These are phyloP conservation scores for Alectura lathami DNA, from an alignment of 2,113 vertebrate genomes.

Conservation along the genomic window DNA sequence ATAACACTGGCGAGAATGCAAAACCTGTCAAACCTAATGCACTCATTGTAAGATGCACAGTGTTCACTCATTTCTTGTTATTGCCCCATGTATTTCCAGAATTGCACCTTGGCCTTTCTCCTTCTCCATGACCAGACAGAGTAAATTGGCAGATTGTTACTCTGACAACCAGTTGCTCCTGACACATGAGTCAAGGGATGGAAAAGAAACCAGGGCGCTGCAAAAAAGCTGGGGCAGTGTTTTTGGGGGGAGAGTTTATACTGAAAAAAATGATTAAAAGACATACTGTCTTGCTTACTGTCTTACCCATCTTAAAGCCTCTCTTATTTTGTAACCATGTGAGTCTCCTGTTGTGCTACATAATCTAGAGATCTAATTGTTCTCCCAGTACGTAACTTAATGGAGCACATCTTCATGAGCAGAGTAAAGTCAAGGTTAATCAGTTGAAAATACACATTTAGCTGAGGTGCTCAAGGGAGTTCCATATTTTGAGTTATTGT, in stretches of 20 bases:
- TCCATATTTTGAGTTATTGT: background rate
- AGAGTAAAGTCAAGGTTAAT: background rate
- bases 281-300: background rate
- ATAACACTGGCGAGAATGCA: slow-evolving; percentile 30
- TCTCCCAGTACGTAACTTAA: background rate
- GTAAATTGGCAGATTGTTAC: background rate
- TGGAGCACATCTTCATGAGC: background rate
- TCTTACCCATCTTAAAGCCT: background rate
- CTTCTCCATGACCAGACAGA: background rate
- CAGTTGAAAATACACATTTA: background rate
- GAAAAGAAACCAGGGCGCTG: background rate
- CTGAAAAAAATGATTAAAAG: background rate
- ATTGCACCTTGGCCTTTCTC: background rate
- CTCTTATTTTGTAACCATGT: background rate
- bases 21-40: slow-evolving; percentile 39
- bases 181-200: background rate
- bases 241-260: background rate
- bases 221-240: background rate
- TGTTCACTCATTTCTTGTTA: background rate
- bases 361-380: background rate
- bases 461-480: background rate
- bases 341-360: background rate
- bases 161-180: slow-evolving; percentile 1
- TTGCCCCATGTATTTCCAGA: background rate
- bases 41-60: background rate